Base-by-base conservation (phyloP, 2,888 invertebrate species). In the Drosophila demipolita region DNA sequence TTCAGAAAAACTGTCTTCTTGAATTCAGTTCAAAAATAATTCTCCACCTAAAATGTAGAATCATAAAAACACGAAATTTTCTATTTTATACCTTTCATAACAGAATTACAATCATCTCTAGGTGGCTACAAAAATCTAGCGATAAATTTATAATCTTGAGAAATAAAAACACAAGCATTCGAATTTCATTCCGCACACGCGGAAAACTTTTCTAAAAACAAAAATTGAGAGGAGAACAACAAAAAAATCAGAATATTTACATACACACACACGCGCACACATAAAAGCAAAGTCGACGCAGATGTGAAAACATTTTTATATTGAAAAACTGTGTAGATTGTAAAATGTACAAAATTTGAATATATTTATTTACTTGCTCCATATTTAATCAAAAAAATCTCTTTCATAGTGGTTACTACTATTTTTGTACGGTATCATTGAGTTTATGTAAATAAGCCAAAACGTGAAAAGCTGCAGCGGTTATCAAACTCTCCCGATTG, bases 61-160 rank as follows among this genome's bases (percentile, higher is more conserved):
- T 23, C 8, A 23, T 45, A 15, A 23, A 15, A 45, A 45, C 15
- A 23, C 23, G 1, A 23, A 15, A 45, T 8, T 8, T 23, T 23
- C 15, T 23, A 23, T 45, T 4, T 45, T 23, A 45, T 15, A 45
- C 45, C 15, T 45, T 45, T 15, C 23, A 3, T 17, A 38, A 38
- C 38, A 38, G 17, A 38, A 38, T 17, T 38, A 38, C 8, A 45
- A 45, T 15, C 45, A 45, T 45, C 23, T 23, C 15, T 23, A 23
- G 15, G 45, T 45, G 23, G 15, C 4, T 15, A 45, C 15, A 23
- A 49, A 38, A 61, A 59, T 50, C 64, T 35, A 55, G 49, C 66
- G 42, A 77, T 73, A 63, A 66, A 77, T 76, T 50, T 68, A 68
- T 76, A 65, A 68, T 63, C 68, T 73, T 60, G 50, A 23, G 53